Evolutionary conservation across 1,140 invertebrate genomes (phyloP).

Genomic region (Himalopsyche phryganea): DNA sequence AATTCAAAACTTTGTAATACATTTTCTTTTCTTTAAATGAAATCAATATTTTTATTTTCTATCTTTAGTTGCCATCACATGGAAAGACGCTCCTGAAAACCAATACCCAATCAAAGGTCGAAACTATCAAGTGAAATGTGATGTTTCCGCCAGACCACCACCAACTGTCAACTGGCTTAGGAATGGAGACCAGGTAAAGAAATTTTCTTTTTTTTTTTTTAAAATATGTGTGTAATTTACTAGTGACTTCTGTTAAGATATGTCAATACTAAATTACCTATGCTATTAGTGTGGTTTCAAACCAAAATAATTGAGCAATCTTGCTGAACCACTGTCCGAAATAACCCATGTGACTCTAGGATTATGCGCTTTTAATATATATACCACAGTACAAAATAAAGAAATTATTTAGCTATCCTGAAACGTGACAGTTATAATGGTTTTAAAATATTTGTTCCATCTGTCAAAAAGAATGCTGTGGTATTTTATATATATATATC

Average conservation of each 20-base stretch:
- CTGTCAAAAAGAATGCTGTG: no score
- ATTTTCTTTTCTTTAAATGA: no score
- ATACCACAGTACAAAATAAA: no score
- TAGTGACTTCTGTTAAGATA: neutral
- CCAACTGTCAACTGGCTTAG: conserved; percentile 81
- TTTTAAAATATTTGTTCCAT: no score
- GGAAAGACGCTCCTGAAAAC: conserved; percentile 77
- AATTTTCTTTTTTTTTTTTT: neutral
- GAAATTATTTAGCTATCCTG: no score
- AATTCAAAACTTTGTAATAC: no score
- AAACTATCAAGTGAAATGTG: conserved; percentile 76
- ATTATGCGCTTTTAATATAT: no score
- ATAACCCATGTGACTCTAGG: no score
- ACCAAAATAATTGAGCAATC: neutral
- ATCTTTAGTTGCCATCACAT: conserved; percentile 73
- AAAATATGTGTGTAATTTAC: conserved; percentile 3
- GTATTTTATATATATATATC: no score
- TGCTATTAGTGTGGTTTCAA: neutral
- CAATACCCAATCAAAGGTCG: conserved; percentile 77
- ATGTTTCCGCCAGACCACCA: conserved; percentile 78
- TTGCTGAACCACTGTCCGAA: neutral
- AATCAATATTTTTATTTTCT: conserved; percentile 1
- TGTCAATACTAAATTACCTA: neutral
- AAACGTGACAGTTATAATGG: no score
- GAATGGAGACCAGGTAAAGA: conserved; percentile 61